A percentile compares a stretch with the other conserved stretches of the same genome.
These are phyloP conservation scores for Drosophila sordidapex DNA, from an alignment of 2,888 invertebrate genomes.

Conservation along the genomic window DNA sequence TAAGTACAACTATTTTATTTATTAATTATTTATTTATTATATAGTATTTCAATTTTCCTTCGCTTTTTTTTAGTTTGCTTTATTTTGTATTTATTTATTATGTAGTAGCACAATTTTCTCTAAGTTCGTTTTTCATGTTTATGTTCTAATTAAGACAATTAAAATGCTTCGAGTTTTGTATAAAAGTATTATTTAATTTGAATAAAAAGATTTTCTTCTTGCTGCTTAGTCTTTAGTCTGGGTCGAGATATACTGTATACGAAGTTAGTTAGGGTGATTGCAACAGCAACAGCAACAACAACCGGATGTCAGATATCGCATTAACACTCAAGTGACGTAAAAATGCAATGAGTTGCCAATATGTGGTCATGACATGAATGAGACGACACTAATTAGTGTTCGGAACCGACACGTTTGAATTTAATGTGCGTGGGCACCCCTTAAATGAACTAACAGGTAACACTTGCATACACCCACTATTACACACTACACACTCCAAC, in stretches of 20 bases:
- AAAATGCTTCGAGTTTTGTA: neutral
- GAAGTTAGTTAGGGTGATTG: neutral
- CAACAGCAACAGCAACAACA: conserved; percentile 9
- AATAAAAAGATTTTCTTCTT: neutral
- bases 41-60: too few species aligned
- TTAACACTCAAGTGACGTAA: conserved; percentile 48
- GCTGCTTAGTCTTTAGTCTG: neutral
- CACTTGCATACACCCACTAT: conserved; percentile 10
- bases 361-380: conserved; percentile 55
- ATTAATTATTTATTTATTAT: neutral
- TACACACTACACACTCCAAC: neutral
- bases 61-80: neutral
- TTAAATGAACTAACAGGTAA: conserved; percentile 15
- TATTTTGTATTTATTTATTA: neutral
- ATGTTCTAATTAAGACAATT: neutral
- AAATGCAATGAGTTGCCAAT: conserved; percentile 47
- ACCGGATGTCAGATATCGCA: conserved; percentile 59
- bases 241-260: neutral
- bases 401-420: conserved; percentile 15
- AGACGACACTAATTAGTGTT: conserved; percentile 61
- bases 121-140: neutral
- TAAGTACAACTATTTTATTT: neutral
- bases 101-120: neutral
- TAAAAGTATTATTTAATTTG: neutral
- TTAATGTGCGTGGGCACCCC: conserved; percentile 46